Conservation (phyloP, 2,888 invertebrate species). For the Habroteleia sp. region DNA sequence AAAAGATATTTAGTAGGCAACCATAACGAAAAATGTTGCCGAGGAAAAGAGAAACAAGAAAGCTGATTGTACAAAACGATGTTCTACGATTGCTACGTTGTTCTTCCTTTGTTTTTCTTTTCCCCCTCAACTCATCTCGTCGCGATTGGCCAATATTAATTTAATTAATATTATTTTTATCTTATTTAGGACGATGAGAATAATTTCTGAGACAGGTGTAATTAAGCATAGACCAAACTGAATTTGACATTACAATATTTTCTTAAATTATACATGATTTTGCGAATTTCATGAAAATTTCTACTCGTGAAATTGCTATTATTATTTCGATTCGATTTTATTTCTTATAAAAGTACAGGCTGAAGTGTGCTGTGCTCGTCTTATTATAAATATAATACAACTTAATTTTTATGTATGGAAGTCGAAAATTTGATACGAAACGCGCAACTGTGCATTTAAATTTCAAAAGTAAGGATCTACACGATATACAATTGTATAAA, state of each 20-base stretch:
- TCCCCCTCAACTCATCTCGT: too few relatives aligned
- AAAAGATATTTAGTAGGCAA: too few relatives aligned
- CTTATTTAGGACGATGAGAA: too few relatives aligned
- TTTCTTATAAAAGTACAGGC: constrained; percentile 74
- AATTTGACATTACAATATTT: constrained; percentile 62
- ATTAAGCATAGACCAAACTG: constrained; percentile 75
- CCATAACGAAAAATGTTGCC: too few relatives aligned
- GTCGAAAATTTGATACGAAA: constrained; percentile 68
- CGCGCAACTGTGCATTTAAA: constrained; percentile 64
- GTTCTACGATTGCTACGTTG: too few relatives aligned
- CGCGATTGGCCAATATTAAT: too few relatives aligned
- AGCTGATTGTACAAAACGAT: too few relatives aligned
- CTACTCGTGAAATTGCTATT: constrained; percentile 47
- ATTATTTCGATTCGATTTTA: constrained; percentile 44
- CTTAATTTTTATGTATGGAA: constrained; percentile 70
- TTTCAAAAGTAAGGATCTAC: constrained; percentile 17
- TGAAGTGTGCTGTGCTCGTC: constrained; percentile 75
- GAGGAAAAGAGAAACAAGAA: too few relatives aligned
- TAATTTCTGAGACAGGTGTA: too few relatives aligned
- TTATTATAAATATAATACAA: constrained; percentile 68
- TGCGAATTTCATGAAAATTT: constrained; percentile 54
- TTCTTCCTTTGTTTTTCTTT: too few relatives aligned
- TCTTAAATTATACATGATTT: constrained; percentile 31
- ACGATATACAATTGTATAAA: too few relatives aligned
- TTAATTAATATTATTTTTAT: too few relatives aligned